Evolutionary conservation across 53 echinoderm and acorn worm genomes (phyloP).

Genomic region (Zoroaster sp.): DNA sequence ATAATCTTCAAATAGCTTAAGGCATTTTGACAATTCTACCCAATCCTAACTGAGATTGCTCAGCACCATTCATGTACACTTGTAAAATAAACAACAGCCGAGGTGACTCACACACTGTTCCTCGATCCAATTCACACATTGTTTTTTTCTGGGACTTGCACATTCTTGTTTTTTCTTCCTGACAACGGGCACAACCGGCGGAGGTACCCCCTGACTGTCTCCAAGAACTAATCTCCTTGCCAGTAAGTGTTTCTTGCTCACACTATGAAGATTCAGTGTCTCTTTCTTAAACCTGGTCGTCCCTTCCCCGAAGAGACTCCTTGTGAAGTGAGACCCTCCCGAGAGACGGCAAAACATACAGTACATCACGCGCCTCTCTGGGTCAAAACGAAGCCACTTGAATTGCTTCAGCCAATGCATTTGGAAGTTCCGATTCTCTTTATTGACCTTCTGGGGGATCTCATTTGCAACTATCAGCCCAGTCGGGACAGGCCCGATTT

Average conservation of each 20-base stretch:
- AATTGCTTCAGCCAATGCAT: background rate
- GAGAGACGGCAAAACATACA: background rate
- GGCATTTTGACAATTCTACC: too few relatives aligned
- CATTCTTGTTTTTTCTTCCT: background rate
- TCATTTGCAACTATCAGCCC: background rate
- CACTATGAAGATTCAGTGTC: background rate
- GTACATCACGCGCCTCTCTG: conserved; percentile 7
- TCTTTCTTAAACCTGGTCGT: conserved; percentile 10
- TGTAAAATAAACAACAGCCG: too few relatives aligned
- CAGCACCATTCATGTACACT: too few relatives aligned
- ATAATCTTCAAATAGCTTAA: too few relatives aligned
- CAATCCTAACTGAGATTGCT: too few relatives aligned
- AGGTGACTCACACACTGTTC: background rate
- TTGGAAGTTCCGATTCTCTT: background rate
- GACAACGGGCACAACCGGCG: background rate
- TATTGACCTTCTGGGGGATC: background rate
- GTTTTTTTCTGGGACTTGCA: background rate
- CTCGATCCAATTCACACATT: background rate
- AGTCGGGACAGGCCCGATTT: background rate
- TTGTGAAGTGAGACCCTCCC: background rate
- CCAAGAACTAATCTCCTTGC: background rate
- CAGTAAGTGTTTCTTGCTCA: conserved; percentile 16
- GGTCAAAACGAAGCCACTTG: background rate
- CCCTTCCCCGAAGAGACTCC: background rate
- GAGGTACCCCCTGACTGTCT: background rate